Evolutionary conservation across 1,140 invertebrate species (phyloP).

Genomic region (Aphaenogaster rudis): DNA sequence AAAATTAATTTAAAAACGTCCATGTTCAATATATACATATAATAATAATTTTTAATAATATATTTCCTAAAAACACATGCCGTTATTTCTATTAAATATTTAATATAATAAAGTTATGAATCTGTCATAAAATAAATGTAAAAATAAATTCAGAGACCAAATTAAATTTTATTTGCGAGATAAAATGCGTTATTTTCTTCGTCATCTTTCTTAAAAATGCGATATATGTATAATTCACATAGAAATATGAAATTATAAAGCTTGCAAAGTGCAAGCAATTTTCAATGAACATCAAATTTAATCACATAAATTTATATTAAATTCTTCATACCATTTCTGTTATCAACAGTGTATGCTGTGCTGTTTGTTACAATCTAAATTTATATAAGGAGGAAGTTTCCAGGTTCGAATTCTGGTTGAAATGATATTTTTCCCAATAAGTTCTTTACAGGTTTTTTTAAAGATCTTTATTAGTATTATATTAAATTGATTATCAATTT

Average conservation of each 20-base stretch:
- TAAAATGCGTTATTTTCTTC: background rate
- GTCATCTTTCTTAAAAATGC: background rate
- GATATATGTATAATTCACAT: background rate
- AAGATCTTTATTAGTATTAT: no score
- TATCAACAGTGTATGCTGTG: background rate
- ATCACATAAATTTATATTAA: no score
- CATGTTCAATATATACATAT: background rate
- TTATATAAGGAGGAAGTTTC: background rate
- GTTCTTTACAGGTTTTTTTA: no score
- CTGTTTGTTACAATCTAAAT: background rate
- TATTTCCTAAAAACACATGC: background rate
- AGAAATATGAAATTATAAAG: background rate
- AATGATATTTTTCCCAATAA: no score
- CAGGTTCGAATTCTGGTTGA: no score
- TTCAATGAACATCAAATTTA: constrained; percentile 3
- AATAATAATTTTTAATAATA: constrained; percentile 12
- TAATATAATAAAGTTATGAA: background rate
- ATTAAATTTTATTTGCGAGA: background rate
- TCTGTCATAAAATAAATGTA: background rate
- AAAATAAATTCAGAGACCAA: background rate
- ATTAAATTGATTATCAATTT: no score
- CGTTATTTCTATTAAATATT: background rate
- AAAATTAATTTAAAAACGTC: background rate
- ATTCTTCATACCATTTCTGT: background rate
- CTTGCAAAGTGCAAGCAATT: background rate